Percentiles rank a stretch among this genome's conserved stretches.
These are phyloP conservation scores for Achatina immaculata DNA, from an alignment of 1,140 invertebrate genomes.

Conservation along the genomic window DNA sequence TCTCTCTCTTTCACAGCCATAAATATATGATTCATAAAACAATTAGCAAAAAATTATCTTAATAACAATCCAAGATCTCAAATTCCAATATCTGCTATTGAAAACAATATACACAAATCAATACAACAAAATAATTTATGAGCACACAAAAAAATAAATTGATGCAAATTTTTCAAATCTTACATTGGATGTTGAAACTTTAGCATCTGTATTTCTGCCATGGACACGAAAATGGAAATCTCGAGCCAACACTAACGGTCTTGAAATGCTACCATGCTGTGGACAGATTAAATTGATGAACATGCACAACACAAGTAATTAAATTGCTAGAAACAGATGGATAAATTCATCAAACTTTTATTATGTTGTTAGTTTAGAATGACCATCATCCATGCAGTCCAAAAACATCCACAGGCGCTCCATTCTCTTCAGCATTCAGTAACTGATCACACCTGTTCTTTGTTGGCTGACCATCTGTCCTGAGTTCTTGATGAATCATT, in stretches of 20 bases:
- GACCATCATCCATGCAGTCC: background rate
- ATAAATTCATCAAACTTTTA: background rate
- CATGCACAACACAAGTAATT: background rate
- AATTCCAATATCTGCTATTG: too few relatives aligned
- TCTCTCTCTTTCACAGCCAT: too few relatives aligned
- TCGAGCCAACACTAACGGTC: slow-evolving; percentile 27
- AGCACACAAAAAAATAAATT: too few relatives aligned
- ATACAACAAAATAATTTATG: too few relatives aligned
- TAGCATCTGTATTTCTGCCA: slow-evolving; percentile 58
- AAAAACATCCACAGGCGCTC: background rate
- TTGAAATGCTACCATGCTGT: slow-evolving; percentile 17
- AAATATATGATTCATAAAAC: too few relatives aligned
- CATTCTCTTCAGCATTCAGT: background rate
- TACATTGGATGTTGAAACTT: slow-evolving; percentile 52
- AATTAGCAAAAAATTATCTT: too few relatives aligned
- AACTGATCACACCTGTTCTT: background rate
- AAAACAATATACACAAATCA: too few relatives aligned
- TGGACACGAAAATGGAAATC: slow-evolving; percentile 60
- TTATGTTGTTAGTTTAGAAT: background rate
- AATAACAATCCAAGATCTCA: too few relatives aligned
- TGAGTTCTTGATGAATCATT: background rate
- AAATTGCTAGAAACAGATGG: background rate
- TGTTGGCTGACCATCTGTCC: too few relatives aligned
- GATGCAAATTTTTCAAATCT: slow-evolving; percentile 17
- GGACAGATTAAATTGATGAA: background rate